Evolutionary conservation across 1,140 invertebrate genomes (phyloP).

Genomic region (Sinella curviseta): DNA sequence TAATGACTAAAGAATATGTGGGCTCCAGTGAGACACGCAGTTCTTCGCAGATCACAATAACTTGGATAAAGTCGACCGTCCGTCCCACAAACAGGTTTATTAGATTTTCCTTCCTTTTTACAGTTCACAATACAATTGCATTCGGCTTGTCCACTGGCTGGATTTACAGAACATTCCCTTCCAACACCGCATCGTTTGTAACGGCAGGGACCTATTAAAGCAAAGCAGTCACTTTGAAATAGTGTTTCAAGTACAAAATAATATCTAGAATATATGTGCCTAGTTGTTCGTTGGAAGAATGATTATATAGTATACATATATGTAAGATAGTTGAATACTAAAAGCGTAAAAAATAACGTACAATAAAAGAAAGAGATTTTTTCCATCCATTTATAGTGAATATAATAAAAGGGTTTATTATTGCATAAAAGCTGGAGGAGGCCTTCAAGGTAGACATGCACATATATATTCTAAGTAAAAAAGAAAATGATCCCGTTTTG

Average conservation of each 20-base stretch:
- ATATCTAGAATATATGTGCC: no score
- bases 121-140: background rate
- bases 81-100: slow-evolving; percentile 20
- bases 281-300: no score
- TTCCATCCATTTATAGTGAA: no score
- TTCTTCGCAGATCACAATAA: slow-evolving; percentile 17
- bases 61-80: slow-evolving; percentile 19
- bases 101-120: slow-evolving; percentile 4
- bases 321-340: no score
- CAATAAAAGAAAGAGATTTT: no score
- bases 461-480: background rate
- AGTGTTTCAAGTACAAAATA: no score
- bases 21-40: background rate
- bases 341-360: no score
- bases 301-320: background rate
- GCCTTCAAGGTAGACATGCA: background rate
- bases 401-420: background rate
- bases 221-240: no score
- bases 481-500: background rate
- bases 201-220: background rate
- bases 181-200: background rate
- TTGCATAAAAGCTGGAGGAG: background rate
- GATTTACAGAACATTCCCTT: background rate
- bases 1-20: background rate
- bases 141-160: background rate